Evolutionary conservation across 2,888 invertebrate genomes (phyloP), one percentile per base, ranked within the genome.

Genomic region (Tuberolachnus salignus): DNA sequence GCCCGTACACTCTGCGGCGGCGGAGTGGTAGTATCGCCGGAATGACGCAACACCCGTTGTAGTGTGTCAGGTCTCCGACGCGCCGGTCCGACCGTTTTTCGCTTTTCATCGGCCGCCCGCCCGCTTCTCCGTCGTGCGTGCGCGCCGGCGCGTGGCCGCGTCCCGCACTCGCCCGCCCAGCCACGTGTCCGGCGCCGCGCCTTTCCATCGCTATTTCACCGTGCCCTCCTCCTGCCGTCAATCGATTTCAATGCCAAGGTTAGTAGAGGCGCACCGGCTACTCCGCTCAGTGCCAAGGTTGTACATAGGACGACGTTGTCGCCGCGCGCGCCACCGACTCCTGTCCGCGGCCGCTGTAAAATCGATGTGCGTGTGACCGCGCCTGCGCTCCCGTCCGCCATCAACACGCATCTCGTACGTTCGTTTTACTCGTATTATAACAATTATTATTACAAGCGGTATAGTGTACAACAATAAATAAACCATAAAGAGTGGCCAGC

Each of bases 171-270:
- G 1, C 19, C 13, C 34, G 34, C 21, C 26, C 16, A 10, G n/a
- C 34, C 49, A 63, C 34, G 23, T 19, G 67, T 69, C 16, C 55
- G 23, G 1, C n/a, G n/a, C 67, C 49, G 34, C 6, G n/a, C 34
- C 34, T 3, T 4, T 14, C 49, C 1, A 19, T 1, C 14, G 4
- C 26, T 4, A 78, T 81, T n/a, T n/a, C 84, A 83, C 83, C 81
- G 83, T 16, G 1, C 9, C 26, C 83, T 81, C 83, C 34, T 8
- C 16, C 26, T 8, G 80, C 82, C 84, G 83, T 83, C 83, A 83
- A 83, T 83, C 83, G 80, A 67, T 82, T 82, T 82, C 82, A 82
- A 71, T 80, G 82, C 81, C 81, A 82, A 82, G 82, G 81, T 81
- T 78, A 81, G 16, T 78, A 81, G 16, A 73, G 19, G 6, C 34